Evolutionary conservation across 2,113 vertebrate species (phyloP).

Genomic region (Halichoerus grypus): DNA sequence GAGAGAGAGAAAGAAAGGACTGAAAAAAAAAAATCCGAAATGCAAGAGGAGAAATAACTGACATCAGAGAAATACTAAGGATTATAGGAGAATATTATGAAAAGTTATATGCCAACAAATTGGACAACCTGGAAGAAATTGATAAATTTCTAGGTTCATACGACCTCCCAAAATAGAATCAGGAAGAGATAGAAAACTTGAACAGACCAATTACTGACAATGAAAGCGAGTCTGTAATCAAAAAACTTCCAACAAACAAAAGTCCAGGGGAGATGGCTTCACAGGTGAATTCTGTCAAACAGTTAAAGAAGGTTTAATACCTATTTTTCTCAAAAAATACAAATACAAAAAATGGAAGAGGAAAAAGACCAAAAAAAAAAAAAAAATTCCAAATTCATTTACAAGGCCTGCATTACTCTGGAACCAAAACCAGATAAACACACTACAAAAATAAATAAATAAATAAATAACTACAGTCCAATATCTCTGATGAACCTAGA

Average conservation of each 20-base stretch:
- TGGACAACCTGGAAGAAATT: neutral
- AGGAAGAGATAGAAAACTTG: neutral
- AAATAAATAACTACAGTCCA: neutral
- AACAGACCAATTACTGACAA: neutral
- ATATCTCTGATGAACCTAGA: neutral
- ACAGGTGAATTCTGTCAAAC: neutral
- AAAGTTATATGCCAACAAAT: neutral
- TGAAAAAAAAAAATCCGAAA: neutral
- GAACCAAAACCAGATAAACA: neutral
- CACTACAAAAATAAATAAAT: neutral
- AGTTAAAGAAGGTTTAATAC: neutral
- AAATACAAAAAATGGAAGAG: neutral
- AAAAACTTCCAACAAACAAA: neutral
- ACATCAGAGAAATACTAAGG: neutral
- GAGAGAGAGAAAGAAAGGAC: neutral
- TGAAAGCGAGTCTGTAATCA: neutral
- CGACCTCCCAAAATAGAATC: neutral
- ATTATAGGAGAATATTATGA: neutral
- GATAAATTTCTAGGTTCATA: neutral
- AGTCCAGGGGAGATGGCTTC: neutral
- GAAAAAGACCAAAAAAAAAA: neutral
- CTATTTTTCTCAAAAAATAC: neutral
- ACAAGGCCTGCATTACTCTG: neutral
- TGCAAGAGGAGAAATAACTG: neutral
- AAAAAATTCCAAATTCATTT: neutral